Base-by-base conservation (phyloP, 2,113 vertebrate genomes). In the Myiozetetes cayanensis region DNA sequence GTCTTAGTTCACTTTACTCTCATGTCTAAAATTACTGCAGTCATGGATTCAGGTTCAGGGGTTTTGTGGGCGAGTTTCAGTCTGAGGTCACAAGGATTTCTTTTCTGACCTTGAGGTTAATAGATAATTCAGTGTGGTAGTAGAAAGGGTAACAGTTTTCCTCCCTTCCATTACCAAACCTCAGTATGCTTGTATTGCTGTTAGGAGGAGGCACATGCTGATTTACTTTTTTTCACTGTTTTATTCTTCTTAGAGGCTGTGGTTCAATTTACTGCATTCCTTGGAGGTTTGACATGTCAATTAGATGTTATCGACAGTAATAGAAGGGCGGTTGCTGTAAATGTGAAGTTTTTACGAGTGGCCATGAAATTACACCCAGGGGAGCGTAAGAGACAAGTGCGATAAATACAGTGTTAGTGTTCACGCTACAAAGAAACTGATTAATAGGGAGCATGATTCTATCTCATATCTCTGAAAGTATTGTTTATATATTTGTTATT, bases 231-330 rank as follows among this genome's bases (percentile, higher is more conserved):
- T 96, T 74, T 41, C 76, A 86, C 82, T 79, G 43, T 96, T 97
- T 95, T 97, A 91, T 97, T 96, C 92, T 96, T 97, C 93, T 90
- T 94, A 72, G 95, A 97, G 88, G 74, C 89, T 92, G 65, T 93
- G 81, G 96, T 97, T 96, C 94, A 96, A 97, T 98, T 97, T 98
- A 97, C 87, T 93, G 55, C 85, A 74, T 96, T 96, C 97, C 96
- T 96, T 97, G 97, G 96, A 92, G 97, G 82, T 93, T 97, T 98
- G 97, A 97, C 97, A 96, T 97, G 95, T 97, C 98, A 98, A 97
- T 98, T 98, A 97, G 97, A 97, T 98, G 95, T 96, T 98, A 97
- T 97, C 93, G 27, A 96, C 96, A 97, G 95, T 98, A 98, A 97
- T 96, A 96, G 97, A 98, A 97, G 95, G 97, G 91, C 33, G 25